Evolutionary conservation across 2,797 vertebrate species (phyloP).

Genomic region (Selene dorsalis): DNA sequence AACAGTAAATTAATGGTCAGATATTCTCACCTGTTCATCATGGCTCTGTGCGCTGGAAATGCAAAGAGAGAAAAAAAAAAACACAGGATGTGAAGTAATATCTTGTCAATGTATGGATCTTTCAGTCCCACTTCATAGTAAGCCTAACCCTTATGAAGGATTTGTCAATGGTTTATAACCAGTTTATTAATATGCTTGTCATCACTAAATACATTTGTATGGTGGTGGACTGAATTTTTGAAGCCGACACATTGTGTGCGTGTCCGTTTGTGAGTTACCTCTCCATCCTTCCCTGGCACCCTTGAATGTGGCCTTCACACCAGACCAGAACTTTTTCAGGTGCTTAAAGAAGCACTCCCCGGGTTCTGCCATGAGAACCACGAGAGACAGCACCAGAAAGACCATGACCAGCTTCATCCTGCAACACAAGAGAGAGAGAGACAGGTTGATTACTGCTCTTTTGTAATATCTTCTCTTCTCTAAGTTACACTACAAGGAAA

Average conservation of each 20-base stretch:
- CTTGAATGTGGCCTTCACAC: rapidly evolving
- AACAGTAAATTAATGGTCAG: too few relatives aligned
- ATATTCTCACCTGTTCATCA: background rate
- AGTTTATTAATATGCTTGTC: too few relatives aligned
- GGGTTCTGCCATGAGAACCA: constrained; percentile 35
- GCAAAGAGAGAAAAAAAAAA: background rate
- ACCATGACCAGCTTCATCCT: constrained; percentile 43
- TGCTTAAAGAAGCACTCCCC: constrained; percentile 2
- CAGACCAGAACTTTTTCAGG: rapidly evolving
- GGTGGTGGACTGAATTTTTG: too few relatives aligned
- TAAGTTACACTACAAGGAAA: background rate
- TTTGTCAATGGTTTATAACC: too few relatives aligned
- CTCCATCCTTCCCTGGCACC: background rate
- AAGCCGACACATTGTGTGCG: too few relatives aligned
- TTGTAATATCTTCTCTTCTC: background rate
- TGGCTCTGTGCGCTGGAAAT: background rate
- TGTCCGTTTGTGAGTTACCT: constrained; percentile 23
- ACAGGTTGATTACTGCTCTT: background rate
- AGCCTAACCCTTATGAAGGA: too few relatives aligned
- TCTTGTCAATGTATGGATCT: background rate
- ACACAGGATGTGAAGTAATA: background rate
- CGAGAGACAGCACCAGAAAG: constrained; percentile 31
- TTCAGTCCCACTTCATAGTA: too few relatives aligned
- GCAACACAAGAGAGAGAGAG: background rate
- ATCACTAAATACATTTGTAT: too few relatives aligned